phyloP scores from a whole-genome alignment of 37 sponge, comb jelly and placozoan species.

The Geodia barretti region DNA sequence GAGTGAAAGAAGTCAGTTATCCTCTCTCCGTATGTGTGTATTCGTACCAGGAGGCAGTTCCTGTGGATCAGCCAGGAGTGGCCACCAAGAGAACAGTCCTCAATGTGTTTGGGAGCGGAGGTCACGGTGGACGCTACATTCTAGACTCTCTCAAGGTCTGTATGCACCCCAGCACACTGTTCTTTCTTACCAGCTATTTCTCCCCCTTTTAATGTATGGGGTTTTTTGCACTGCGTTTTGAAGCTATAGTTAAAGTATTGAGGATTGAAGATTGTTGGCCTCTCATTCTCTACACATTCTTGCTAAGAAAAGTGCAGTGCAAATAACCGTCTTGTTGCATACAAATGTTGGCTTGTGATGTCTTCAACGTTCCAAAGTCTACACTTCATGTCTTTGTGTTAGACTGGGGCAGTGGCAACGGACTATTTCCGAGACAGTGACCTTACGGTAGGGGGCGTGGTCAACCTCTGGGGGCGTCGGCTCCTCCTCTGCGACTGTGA shows the following conservation, averaged over 20 bases:
- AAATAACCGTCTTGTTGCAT: no score
- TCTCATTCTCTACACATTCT: background rate
- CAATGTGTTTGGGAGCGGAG: slow-evolving; percentile 97
- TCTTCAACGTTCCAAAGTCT: no score
- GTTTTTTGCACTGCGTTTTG: no score
- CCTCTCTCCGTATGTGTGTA: background rate
- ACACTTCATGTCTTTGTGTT: background rate
- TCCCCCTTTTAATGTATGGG: no score
- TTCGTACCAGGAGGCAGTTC: slow-evolving; percentile 42
- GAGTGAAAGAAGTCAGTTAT: background rate
- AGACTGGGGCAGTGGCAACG: slow-evolving; percentile 91
- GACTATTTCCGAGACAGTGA: slow-evolving; percentile 89
- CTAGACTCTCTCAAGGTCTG: slow-evolving; percentile 90
- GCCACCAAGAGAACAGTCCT: slow-evolving; percentile 90
- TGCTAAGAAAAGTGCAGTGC: no score
- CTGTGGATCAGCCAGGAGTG: slow-evolving; percentile 89
- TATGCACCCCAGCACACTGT: no score
- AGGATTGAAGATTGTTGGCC: background rate
- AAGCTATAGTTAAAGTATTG: no score
- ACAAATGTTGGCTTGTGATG: no score
- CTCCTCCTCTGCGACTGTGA: slow-evolving; percentile 92
- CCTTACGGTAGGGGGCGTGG: slow-evolving; percentile 69
- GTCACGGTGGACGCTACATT: slow-evolving; percentile 94
- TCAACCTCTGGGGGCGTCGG: slow-evolving; percentile 93
- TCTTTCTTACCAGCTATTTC: no score